These are phyloP conservation scores for Drosophila falleni DNA, from an alignment of 2,888 invertebrate genomes.

Conservation along the genomic window DNA sequence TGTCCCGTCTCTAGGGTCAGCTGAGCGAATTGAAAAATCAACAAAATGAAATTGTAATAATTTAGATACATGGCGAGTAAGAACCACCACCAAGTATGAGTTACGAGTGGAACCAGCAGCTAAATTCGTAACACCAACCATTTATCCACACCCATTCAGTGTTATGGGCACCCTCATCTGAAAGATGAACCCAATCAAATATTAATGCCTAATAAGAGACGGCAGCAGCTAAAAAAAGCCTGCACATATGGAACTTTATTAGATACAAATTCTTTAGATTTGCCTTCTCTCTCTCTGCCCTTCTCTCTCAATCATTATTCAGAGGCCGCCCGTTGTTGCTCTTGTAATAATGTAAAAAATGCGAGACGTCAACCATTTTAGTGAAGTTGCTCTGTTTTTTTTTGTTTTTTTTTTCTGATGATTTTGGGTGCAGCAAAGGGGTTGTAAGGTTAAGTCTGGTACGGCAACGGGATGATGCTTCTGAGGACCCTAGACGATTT, in stretches of 20 bases:
- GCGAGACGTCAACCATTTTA: slow-evolving; percentile 83
- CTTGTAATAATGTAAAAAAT: slow-evolving; percentile 49
- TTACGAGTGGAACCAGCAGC: slow-evolving; percentile 9
- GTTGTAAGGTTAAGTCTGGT: slow-evolving; percentile 43
- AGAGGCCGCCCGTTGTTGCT: slow-evolving; percentile 52
- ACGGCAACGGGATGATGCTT: slow-evolving; percentile 14
- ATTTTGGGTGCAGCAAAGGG: slow-evolving; percentile 66
- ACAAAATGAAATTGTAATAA: slow-evolving; percentile 63
- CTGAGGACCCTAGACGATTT: slow-evolving; percentile 65
- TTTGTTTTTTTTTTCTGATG: slow-evolving; percentile 2
- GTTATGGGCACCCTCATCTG: slow-evolving; percentile 59
- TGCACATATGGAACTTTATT: slow-evolving; percentile 77
- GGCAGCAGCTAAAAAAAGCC: slow-evolving; percentile 23
- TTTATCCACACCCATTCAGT: slow-evolving; percentile 37
- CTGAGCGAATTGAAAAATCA: slow-evolving; percentile 51
- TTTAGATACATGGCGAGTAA: slow-evolving; percentile 38
- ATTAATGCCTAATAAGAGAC: slow-evolving; percentile 71
- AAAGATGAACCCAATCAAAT: slow-evolving; percentile 68
- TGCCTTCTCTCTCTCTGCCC: slow-evolving; percentile 26
- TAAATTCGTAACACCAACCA: slow-evolving; percentile 23
- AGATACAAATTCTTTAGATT: slow-evolving; percentile 72
- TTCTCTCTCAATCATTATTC: background rate
- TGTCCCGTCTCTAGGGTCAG: slow-evolving; percentile 21
- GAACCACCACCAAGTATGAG: slow-evolving; percentile 53
- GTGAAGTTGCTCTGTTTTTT: slow-evolving; percentile 66